phyloP scores from a whole-genome alignment of 2,113 vertebrate species.

The Actenoides hombroni region DNA sequence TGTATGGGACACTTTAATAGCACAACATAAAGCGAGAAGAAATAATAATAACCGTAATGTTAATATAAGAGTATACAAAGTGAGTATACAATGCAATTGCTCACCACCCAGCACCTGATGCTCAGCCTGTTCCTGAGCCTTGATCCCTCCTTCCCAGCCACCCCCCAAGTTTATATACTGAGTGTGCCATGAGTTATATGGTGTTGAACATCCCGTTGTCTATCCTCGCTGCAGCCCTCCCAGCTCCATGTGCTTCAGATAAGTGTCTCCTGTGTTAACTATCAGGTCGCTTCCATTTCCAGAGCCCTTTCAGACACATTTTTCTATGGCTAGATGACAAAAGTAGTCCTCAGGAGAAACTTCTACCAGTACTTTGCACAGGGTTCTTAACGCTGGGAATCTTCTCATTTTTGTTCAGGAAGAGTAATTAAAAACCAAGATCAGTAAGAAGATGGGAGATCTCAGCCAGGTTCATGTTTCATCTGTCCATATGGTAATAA shows the following conservation, averaged over 20 bases:
- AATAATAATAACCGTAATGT: neutral
- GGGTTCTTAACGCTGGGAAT: no score
- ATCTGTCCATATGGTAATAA: rapidly evolving
- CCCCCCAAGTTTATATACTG: neutral
- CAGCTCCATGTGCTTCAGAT: no score
- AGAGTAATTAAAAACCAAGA: no score
- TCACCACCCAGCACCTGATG: neutral
- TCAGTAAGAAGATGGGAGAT: no score
- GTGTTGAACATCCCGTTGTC: neutral
- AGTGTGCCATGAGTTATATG: neutral
- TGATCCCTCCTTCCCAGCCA: neutral
- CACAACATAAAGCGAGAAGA: neutral
- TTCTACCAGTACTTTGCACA: no score
- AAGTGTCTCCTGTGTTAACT: no score
- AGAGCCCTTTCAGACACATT: no score
- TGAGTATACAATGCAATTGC: neutral
- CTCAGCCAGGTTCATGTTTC: no score
- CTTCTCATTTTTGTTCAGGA: no score
- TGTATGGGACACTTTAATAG: neutral
- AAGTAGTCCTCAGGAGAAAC: no score
- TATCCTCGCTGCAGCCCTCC: neutral
- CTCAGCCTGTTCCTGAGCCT: neutral
- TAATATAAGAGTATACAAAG: neutral
- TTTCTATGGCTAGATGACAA: no score
- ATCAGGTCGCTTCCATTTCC: no score